Evolutionary conservation across 1,140 invertebrate genomes (phyloP).

Genomic region (Episyrphus balteatus): DNA sequence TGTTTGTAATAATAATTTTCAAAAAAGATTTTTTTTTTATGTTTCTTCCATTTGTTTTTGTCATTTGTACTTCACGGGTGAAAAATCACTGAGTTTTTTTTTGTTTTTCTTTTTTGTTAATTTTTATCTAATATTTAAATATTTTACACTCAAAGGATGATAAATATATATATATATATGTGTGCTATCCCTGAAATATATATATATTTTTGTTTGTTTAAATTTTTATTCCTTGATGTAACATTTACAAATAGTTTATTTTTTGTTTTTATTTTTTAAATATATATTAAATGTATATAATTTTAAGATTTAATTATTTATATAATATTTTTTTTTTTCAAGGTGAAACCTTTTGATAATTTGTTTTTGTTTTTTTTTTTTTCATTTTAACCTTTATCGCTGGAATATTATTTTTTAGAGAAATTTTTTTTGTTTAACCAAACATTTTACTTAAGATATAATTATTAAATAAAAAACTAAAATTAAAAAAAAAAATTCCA

Average conservation of each 20-base stretch:
- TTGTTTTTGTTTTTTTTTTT: neutral
- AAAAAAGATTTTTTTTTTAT: slow-evolving; percentile 7
- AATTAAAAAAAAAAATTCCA: slow-evolving; percentile 6
- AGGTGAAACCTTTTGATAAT: slow-evolving; percentile 1
- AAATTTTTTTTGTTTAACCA: slow-evolving; percentile 8
- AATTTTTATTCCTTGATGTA: slow-evolving; percentile 27
- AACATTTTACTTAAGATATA: slow-evolving; percentile 4
- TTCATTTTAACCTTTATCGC: neutral
- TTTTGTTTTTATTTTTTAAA: slow-evolving; percentile 11
- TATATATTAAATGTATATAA: slow-evolving; percentile 4
- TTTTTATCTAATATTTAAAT: slow-evolving; percentile 11
- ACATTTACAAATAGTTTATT: slow-evolving; percentile 11
- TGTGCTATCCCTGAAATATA: slow-evolving; percentile 3
- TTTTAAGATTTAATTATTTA: neutral
- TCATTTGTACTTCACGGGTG: slow-evolving; percentile 35
- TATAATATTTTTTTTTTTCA: neutral
- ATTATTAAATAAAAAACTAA: slow-evolving; percentile 13
- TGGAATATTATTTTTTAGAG: slow-evolving; percentile 22
- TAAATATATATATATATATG: slow-evolving; percentile 2
- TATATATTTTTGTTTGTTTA: slow-evolving; percentile 17
- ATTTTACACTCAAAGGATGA: slow-evolving; percentile 1
- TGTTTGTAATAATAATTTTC: neutral
- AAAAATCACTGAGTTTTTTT: slow-evolving; percentile 35
- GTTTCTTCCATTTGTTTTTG: slow-evolving; percentile 19
- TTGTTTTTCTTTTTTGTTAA: slow-evolving; percentile 17